Base-by-base conservation (phyloP, 2,888 invertebrate genomes). In the Drosophila picticornis region DNA sequence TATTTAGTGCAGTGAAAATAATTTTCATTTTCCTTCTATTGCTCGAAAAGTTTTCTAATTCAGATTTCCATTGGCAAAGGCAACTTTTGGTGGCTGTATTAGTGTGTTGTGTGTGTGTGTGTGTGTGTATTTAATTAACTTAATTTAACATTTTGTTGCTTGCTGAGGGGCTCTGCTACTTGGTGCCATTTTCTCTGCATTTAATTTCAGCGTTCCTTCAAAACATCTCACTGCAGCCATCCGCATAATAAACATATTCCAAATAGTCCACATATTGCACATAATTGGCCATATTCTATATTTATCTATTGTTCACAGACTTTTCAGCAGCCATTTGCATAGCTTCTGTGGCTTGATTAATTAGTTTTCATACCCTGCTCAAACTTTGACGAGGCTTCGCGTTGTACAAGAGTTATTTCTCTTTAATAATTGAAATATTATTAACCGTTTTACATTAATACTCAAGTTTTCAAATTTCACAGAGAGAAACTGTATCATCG, bases 1-100 rank as follows among this genome's bases (percentile, higher is more conserved):
- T 40, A 10, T 10, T 22, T 43, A 11, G 11, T 11, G 11, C 7
- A 22, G 43, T 40, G 11, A 19, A 56, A 66, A 68, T 59, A 48
- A 80, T 82, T 77, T 75, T 64, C 48, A 71, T 61, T 75, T 70
- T 50, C 56, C 56, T 70, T 60, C 60, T 64, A 59, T 40, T 36
- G 32, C 59, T 22, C 64, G 19, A 6, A 80, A 79, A 72, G 65
- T 74, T 83, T 48, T 46, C 62, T 63, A 52, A 72, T 72, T 68
- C 81, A 58, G 71, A 75, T 64, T 64, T 67, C 51, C 66, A 67
- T 70, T 58, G 52, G 36, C 63, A 62, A 58, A 6, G 40, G 43
- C 58, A 57, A 36, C 67, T 36, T 22, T 34, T 64, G 13, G n/a
- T 22, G 34, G 46, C 34, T 40, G 58, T 29, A n/a, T 40, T 27